A percentile compares a stretch with the other conserved stretches of the same genome.
phyloP scores from a whole-genome alignment of 2,888 invertebrate genomes.

The Drosophila neotestacea region DNA sequence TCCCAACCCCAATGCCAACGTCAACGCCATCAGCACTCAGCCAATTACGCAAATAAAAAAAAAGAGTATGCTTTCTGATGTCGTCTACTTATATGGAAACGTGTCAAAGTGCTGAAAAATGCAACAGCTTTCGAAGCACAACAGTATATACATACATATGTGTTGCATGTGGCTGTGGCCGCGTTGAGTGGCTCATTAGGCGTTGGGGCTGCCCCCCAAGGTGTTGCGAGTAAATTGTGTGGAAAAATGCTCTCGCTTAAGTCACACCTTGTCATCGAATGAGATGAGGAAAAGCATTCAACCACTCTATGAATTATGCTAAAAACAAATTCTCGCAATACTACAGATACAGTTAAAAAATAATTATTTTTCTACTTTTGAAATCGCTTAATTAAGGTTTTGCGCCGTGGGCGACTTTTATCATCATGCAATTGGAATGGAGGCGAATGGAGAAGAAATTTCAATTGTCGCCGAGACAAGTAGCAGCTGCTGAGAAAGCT shows the following conservation, averaged over 20 bases:
- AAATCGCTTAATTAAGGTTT: constrained; percentile 79
- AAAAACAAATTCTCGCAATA: background rate
- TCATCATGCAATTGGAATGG: constrained; percentile 25
- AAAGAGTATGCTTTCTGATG: constrained; percentile 12
- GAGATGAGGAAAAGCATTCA: background rate
- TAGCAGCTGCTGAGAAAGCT: constrained; percentile 31
- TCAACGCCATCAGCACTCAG: constrained; percentile 59
- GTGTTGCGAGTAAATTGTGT: constrained; percentile 64
- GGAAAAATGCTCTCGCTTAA: constrained; percentile 51
- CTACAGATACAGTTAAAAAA: constrained; percentile 5
- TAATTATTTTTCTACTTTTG: constrained; percentile 23
- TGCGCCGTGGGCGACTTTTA: constrained; percentile 70
- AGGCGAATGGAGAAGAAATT: constrained; percentile 22
- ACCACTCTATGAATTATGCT: background rate
- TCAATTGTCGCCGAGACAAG: constrained; percentile 53
- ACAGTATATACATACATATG: background rate
- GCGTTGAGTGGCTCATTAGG: constrained; percentile 72
- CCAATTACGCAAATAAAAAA: constrained; percentile 70
- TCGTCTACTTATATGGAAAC: constrained; percentile 62
- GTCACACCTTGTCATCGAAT: constrained; percentile 11
- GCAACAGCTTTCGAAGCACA: constrained; percentile 44
- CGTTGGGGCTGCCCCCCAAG: constrained; percentile 58
- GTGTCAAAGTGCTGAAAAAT: constrained; percentile 80
- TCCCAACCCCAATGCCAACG: constrained; percentile 6
- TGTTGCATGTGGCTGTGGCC: background rate